These are phyloP conservation scores for Benthosema pterotum DNA, from an alignment of 2,797 vertebrate species.

Conservation along the genomic window DNA sequence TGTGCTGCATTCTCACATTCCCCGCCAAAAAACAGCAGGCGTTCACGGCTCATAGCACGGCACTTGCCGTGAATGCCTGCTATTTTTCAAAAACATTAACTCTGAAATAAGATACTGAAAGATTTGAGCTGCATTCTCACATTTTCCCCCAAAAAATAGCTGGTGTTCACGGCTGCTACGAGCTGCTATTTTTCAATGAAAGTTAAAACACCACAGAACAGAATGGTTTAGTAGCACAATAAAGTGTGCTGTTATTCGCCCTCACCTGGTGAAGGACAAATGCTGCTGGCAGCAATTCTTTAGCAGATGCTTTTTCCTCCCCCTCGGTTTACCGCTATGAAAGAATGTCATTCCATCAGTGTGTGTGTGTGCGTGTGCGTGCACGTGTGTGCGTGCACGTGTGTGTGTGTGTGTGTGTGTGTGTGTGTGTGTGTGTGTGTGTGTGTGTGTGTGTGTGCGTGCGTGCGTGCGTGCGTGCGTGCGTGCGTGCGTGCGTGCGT, in stretches of 20 bases:
- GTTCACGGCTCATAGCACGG: too few relatives aligned
- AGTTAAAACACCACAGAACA: too few relatives aligned
- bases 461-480: background rate
- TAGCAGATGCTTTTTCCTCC: constrained; percentile 14
- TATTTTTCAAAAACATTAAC: too few relatives aligned
- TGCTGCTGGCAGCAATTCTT: constrained; percentile 45
- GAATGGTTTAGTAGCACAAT: constrained; percentile 40
- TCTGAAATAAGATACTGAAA: too few relatives aligned
- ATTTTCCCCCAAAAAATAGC: too few relatives aligned
- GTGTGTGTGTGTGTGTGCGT: background rate
- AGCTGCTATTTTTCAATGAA: too few relatives aligned
- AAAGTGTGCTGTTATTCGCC: constrained; percentile 55
- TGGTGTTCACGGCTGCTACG: too few relatives aligned
- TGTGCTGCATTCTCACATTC: too few relatives aligned
- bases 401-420: background rate
- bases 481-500: background rate
- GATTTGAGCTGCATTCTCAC: too few relatives aligned
- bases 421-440: background rate
- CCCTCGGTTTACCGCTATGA: constrained; percentile 32
- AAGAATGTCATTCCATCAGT: constrained; percentile 5
- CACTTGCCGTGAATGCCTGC: too few relatives aligned
- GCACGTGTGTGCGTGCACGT: background rate
- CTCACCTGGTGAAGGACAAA: constrained; percentile 44
- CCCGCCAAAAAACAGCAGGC: too few relatives aligned
- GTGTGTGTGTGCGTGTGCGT: background rate